These are phyloP conservation scores for Meloidogyne floridensis DNA, from an alignment of 1,140 invertebrate genomes.

Conservation along the genomic window DNA sequence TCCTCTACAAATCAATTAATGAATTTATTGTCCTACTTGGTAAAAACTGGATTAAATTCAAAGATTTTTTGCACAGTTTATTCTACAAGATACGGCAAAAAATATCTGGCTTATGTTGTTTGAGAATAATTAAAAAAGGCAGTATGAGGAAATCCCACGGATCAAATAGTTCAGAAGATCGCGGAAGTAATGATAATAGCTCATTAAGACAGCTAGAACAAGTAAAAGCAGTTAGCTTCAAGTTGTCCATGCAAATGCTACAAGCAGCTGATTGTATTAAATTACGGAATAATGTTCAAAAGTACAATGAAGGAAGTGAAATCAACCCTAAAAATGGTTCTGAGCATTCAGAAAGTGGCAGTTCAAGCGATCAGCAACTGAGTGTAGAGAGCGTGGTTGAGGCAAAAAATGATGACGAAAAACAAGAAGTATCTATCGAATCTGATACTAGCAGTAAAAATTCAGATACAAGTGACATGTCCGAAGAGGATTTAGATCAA, in stretches of 20 bases:
- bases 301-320: too few species aligned
- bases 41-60: not conserved
- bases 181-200: not conserved
- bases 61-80: not conserved
- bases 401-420: conserved; percentile 32
- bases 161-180: not conserved
- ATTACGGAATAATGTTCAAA: too few species aligned
- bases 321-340: too few species aligned
- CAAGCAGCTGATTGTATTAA: not conserved
- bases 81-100: not conserved
- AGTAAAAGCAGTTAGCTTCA: not conserved
- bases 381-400: conserved; percentile 13
- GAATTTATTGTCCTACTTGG: conserved; percentile 40
- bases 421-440: conserved; percentile 30
- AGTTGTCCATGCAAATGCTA: not conserved
- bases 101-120: not conserved
- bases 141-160: not conserved
- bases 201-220: not conserved
- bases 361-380: not conserved
- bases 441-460: not conserved
- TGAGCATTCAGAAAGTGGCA: not conserved
- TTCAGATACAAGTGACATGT: not conserved
- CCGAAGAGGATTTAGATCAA: not conserved
- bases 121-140: not conserved
- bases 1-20: conserved; percentile 81